Percentiles rank a stretch among this genome's conserved stretches.
phyloP scores from a whole-genome alignment of 2,797 vertebrate species.

The Sebastes ruberrimus region DNA sequence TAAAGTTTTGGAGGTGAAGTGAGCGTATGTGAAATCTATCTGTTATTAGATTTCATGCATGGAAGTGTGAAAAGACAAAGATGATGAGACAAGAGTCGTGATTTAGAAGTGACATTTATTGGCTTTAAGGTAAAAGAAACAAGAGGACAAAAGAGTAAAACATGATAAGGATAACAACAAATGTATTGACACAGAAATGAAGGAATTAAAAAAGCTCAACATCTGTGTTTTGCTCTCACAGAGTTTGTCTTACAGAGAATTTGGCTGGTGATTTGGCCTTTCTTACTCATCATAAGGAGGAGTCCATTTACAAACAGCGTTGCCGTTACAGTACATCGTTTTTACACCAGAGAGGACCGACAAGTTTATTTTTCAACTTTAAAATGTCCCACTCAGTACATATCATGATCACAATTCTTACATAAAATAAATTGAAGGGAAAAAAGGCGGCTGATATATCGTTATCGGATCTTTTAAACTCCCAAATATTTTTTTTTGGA shows the following conservation, averaged over 20 bases:
- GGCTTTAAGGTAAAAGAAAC: background rate
- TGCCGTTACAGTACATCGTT: background rate
- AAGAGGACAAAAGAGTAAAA: background rate
- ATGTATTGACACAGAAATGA: background rate
- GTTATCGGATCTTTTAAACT: no score
- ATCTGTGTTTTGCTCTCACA: background rate
- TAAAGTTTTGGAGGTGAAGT: slow-evolving; percentile 38
- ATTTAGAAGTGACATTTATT: background rate
- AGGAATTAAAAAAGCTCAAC: background rate
- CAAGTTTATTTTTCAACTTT: background rate
- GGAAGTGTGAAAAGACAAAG: background rate
- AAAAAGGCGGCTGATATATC: background rate
- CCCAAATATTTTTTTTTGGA: background rate
- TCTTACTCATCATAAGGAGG: background rate
- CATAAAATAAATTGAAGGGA: background rate
- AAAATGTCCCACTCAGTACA: background rate
- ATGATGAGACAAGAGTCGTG: background rate
- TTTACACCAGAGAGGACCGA: background rate
- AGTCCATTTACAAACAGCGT: background rate
- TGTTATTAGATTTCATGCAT: slow-evolving; percentile 2
- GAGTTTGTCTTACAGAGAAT: background rate
- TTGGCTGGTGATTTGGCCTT: background rate
- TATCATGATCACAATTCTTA: background rate
- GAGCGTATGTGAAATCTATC: slow-evolving; percentile 18
- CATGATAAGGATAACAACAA: background rate